Base-by-base conservation (phyloP, 2,113 vertebrate genomes). In the Gnathonemus longibarbis region DNA sequence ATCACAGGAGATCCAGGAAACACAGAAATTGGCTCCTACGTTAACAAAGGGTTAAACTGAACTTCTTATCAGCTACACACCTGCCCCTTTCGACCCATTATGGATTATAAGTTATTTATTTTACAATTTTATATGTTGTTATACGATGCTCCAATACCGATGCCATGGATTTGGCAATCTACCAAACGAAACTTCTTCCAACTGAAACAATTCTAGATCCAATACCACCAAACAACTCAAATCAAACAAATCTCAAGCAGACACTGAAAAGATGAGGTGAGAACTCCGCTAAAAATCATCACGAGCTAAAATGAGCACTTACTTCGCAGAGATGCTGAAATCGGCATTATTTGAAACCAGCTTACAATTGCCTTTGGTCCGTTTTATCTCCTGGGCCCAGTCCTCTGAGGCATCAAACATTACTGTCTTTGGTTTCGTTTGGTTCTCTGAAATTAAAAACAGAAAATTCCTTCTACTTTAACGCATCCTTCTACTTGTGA, bases 341-440 rank as follows among this genome's bases (percentile, higher is more conserved):
- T 92, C 93, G 91, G 96, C 94, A 48, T 98, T 98, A 91, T 93
- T 93, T 52, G 93, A 94, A 88, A 97, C 93, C 88, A 94, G 92
- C 94, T 93, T 96, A 92, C 95, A 97, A 35, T 92, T 94, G 77
- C 96, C 96, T 94, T 95, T 97, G 53, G 96, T 97, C 42, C 97
- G 92, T 56, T 97, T 96, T 94, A 98, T n/a, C 83, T 98, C 97
- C 91, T 92, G 93, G 13, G 90, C 92, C 97, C 97, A 98, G 93
- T 97, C 97, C 46, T 96, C 94, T 0, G 93, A 91, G 0, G 94
- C 93, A 88, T 97, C 96, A 93, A 98, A 98, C 96, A 97, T 96
- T 27, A 96, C 42, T 0, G 96, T 97, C 42, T 94, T 91, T 50
- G 87, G 93, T 88, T 94, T 89, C 93, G 90, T 92, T 92, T 91